Base-by-base conservation (phyloP, 2,888 invertebrate genomes). In the Patella caerulea region DNA sequence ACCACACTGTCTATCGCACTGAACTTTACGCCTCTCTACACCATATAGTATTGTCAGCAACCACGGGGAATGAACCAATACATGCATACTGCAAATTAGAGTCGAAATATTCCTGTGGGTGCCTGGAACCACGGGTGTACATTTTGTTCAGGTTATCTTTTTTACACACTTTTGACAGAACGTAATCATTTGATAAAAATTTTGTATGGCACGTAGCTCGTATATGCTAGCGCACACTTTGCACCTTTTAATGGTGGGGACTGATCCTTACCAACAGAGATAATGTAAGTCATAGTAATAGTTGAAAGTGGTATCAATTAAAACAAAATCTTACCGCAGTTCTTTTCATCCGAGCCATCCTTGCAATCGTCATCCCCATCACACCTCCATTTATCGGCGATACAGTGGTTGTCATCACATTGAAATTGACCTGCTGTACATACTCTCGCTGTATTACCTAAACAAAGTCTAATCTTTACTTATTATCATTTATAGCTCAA, bases 401-500 rank as follows among this genome's bases (percentile, higher is more conserved):
- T 85, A 77, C 90, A 90, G 11, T 84, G 94, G 89, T 94, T 94
- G 84, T 95, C 94, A 90, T 96, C 94, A 93, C 97, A 97, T 81
- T 95, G 95, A 93, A 97, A 97, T 92, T 97, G 95, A 91, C 97
- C 96, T 74, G 95, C 94, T 76, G 95, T 95, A 93, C 97, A 97
- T 83, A 94, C 94, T 93, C 94, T 94, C 93, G 95, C 96, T 97
- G 94, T 86, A 94, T 93, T 12, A 59, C 54, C 12, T 72, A 72
- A 12, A 45, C n/a, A 14, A 55, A 56, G 3, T 29, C 29, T 29
- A 29, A 29, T 29, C 29, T 29, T 29, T 29, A 29, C 29, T 29
- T 29, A 29, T 29, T 29, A 29, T 29, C 29, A 29, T 29, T 29
- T 29, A 29, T 29, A 29, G 2, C 29, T 29, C 29, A 29, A 29